Conservation (phyloP, 53 echinoderm and acorn worm species). For the Astropecten irregularis region DNA sequence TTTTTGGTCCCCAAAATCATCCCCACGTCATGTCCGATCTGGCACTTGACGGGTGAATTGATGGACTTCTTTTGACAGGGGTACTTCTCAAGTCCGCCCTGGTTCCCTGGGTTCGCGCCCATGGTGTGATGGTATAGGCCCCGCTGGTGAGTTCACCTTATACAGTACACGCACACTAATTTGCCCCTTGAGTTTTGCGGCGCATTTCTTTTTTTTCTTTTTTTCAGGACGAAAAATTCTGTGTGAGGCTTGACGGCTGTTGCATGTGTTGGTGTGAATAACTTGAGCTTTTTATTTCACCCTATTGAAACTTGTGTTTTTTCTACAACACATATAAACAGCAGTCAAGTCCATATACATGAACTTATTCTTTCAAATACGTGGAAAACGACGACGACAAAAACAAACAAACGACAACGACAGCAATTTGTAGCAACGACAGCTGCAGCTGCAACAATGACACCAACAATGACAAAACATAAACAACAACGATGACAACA, state of each 20-base stretch:
- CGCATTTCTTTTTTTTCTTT: no score
- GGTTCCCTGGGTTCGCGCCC: constrained; percentile 28
- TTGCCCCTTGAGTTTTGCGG: constrained; percentile 56
- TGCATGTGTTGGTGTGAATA: not conserved
- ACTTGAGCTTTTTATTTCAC: no score
- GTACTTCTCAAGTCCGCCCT: constrained; percentile 17
- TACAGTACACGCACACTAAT: constrained; percentile 40
- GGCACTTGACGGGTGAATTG: constrained; percentile 14
- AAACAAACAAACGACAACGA: no score
- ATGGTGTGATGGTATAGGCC: constrained; percentile 36
- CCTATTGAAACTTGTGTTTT: no score
- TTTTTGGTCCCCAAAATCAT: not conserved
- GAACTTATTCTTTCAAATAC: no score
- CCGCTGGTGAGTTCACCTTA: constrained; percentile 30
- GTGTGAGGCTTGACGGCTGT: constrained; percentile 2
- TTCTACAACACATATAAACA: no score
- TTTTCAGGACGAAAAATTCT: not conserved
- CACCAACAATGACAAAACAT: no score
- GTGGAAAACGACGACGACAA: no score
- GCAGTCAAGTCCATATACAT: no score
- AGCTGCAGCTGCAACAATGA: no score
- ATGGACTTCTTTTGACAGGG: constrained; percentile 12
- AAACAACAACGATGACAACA: no score
- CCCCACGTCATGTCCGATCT: constrained; percentile 11
- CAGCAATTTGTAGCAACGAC: no score